Evolutionary conservation across 2,797 vertebrate genomes (phyloP), one percentile per base, ranked within the genome.

Genomic region (Lepus townsendii): DNA sequence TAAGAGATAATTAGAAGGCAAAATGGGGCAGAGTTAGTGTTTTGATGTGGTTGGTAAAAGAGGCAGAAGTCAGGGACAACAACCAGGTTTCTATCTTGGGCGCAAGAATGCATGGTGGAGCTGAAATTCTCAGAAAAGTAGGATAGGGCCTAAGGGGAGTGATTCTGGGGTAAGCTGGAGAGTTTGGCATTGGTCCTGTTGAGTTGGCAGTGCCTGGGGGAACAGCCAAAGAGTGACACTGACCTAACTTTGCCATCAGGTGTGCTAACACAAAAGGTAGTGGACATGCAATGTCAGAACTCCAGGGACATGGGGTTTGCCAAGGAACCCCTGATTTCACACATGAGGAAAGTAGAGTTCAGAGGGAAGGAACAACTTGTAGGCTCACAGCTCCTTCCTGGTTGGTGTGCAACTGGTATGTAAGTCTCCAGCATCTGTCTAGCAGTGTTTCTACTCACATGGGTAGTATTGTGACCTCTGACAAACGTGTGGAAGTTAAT

Each of bases 1-100:
- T 54, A 76, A 71, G 90, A 20, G 27, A 50, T 65, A 83, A 68
- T 69, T 66, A 84, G 69, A 93, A 93, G 80, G 35, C 47, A 60
- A n/a, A 72, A 47, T 32, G 24, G 73, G 68, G 82, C 78, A n/a
- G 76, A 24, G 24, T 62, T 94, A 73, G 11, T 89, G 20, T 83
- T 92, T 90, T 57, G 54, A 69, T 42, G 62, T 65, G 60, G 17
- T 22, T 87, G 30, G 24, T 57, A 24, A 79, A 75, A 22, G 80
- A 84, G 38, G 90, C n/a, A 77, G 82, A 85, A 90, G 92, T 82
- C 50, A 13, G 35, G 63, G 84, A 6, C 24, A 9, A 69, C 10
- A 11, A 63, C 35, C 42, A 7, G 2, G 20, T 65, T 47, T 89
- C 57, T 86, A 12, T 82, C 83, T 78, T 75, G 76, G 87, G 47